Percentiles rank a stretch among this genome's conserved stretches.
Conservation (phyloP, 2,113 vertebrate species). For the Myrmecobius fasciatus region DNA sequence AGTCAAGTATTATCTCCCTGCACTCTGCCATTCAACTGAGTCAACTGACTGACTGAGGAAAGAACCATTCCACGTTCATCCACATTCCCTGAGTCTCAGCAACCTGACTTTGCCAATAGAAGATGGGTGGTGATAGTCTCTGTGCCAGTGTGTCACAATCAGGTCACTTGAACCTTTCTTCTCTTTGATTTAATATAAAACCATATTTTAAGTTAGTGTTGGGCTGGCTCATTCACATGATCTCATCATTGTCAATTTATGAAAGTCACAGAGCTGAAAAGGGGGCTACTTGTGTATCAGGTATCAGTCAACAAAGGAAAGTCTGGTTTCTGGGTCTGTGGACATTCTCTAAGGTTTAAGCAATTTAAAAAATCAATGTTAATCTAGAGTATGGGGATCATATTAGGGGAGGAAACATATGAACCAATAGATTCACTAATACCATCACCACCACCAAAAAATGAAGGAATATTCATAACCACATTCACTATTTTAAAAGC, state of each 20-base stretch:
- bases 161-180: background rate
- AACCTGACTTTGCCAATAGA: background rate
- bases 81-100: background rate
- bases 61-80: no score
- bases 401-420: background rate
- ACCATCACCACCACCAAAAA: no score
- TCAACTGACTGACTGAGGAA: no score
- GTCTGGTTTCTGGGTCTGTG: background rate
- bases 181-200: background rate
- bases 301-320: background rate
- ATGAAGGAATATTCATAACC: background rate
- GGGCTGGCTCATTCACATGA: background rate
- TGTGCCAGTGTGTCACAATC: background rate
- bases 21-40: background rate
- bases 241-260: background rate
- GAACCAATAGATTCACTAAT: background rate
- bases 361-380: background rate
- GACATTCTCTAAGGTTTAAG: background rate
- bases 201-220: background rate
- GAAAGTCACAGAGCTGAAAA: background rate
- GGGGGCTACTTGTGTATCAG: background rate
- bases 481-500: background rate
- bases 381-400: background rate
- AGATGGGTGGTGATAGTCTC: background rate
- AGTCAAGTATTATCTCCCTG: no score